A percentile compares a stretch with the other conserved stretches of the same genome.
These are phyloP conservation scores for Hylaeus anthracinus DNA, from an alignment of 1,140 invertebrate genomes.

Conservation along the genomic window DNA sequence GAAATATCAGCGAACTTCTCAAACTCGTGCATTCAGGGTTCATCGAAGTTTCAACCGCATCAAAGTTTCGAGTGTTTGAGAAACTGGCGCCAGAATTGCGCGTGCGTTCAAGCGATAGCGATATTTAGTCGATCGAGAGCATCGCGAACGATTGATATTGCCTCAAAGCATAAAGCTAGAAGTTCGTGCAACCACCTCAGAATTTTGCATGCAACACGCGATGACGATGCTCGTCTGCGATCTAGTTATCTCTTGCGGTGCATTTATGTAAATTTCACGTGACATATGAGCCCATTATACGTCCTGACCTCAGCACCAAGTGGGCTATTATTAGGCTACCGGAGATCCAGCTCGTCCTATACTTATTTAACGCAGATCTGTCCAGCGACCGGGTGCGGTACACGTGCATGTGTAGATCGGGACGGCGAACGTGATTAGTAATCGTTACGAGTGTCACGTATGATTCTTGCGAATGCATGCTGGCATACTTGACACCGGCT, in stretches of 20 bases:
- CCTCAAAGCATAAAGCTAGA: not conserved
- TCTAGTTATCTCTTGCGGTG: constrained; percentile 42
- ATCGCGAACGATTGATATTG: not conserved
- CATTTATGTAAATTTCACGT: constrained; percentile 46
- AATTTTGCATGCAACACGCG: constrained; percentile 2
- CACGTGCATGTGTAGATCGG: not conserved
- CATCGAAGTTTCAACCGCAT: not conserved
- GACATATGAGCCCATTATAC: constrained; percentile 45
- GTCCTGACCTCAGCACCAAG: constrained; percentile 38
- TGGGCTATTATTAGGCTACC: constrained; percentile 62
- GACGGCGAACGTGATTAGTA: constrained; percentile 18
- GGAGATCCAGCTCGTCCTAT: constrained; percentile 33
- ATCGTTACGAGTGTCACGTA: constrained; percentile 46
- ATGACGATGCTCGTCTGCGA: constrained; percentile 44
- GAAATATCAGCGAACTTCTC: not conserved
- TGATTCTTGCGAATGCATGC: constrained; percentile 10
- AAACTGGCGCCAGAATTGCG: not conserved
- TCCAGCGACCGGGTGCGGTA: not conserved
- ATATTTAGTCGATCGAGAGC: not conserved
- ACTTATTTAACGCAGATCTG: constrained; percentile 46
- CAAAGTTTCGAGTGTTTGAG: not conserved
- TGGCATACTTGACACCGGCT: constrained; percentile 4
- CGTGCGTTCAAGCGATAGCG: not conserved
- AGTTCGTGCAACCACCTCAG: constrained; percentile 11
- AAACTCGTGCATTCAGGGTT: not conserved